Percentiles rank a stretch among this genome's conserved stretches.
Conservation (phyloP, 53 echinoderm and acorn worm species). For the Temnopleurus reevesii region DNA sequence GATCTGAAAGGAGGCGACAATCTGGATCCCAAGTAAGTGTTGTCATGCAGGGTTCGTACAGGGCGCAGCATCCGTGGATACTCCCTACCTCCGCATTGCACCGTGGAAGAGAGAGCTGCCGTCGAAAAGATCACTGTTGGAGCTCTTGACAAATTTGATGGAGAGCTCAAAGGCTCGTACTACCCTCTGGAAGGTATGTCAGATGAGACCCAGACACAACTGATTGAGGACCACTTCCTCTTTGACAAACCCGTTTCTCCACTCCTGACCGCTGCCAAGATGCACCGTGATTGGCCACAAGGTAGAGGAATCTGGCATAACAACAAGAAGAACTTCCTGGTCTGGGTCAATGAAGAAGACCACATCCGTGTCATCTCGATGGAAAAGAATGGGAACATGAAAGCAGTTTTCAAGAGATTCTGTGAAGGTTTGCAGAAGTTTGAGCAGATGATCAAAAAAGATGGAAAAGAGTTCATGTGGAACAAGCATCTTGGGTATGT, state of each 20-base stretch:
- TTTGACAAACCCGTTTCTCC: slow-evolving; percentile 98
- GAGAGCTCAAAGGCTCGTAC: slow-evolving; percentile 78
- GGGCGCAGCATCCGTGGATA: slow-evolving; percentile 92
- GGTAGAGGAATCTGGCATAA: slow-evolving; percentile 97
- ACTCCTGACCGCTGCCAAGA: slow-evolving; percentile 86
- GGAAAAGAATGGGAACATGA: slow-evolving; percentile 86
- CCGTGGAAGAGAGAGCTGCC: slow-evolving; percentile 79
- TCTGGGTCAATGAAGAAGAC: slow-evolving; percentile 96
- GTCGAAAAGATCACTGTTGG: slow-evolving; percentile 77
- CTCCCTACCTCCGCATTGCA: slow-evolving; percentile 77
- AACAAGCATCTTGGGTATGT: slow-evolving; percentile 92
- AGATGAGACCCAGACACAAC: slow-evolving; percentile 79
- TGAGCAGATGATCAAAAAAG: slow-evolving; percentile 76
- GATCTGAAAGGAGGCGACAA: slow-evolving; percentile 81
- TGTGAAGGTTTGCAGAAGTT: slow-evolving; percentile 91
- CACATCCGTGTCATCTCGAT: slow-evolving; percentile 89
- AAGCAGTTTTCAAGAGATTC: slow-evolving; percentile 80
- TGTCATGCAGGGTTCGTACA: slow-evolving; percentile 91
- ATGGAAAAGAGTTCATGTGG: slow-evolving; percentile 90
- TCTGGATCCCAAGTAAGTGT: slow-evolving; percentile 89
- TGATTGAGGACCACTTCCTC: slow-evolving; percentile 94
- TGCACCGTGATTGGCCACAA: slow-evolving; percentile 99
- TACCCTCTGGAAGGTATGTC: slow-evolving; percentile 99
- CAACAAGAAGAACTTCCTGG: slow-evolving; percentile 90
- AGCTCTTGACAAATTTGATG: slow-evolving; percentile 77